Evolutionary conservation across 2,888 invertebrate species (phyloP), one percentile per base, ranked within the genome.

Genomic region (Caenorhabditis panamensis): DNA sequence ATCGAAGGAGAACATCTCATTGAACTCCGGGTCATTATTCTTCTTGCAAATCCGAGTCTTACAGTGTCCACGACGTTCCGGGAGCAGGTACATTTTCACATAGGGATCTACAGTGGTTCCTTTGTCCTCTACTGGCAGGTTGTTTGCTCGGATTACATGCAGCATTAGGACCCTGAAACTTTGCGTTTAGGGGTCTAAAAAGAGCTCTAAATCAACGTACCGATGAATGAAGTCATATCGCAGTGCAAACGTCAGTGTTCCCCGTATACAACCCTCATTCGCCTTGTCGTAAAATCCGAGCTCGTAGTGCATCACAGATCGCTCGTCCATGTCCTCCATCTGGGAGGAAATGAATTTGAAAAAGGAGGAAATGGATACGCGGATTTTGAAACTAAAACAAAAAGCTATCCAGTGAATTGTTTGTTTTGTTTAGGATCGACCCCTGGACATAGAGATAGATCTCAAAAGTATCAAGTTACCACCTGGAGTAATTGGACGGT

Each of bases 21-120:
- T 89, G 71, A 89, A 88, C 49, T 90, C 89, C 31, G 89, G 88
- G 75, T 87, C 85, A 16, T 80, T 59, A 20, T 79, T 87, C 66
- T 85, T 84, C 22, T 82, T 82, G 44, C 84, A 82, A 41, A 93
- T 92, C 91, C 95, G 95, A 2, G 95, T 95, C 91, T 95, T 95
- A 91, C 94, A 95, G 91, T 95, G 95, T 92, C 95, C 95, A 92
- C 95, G 95, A 84, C 95, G 93, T 89, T 95, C 95, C 0, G 95
- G 95, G 16, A 95, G 92, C 0, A 95, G 93, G 91, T 95, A 95
- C 64, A 95, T 94, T 92, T 95, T 95, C 84, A 95, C 94, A 92
- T 96, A 96, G 0, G 96, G 95, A 91, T 96, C 95, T 80, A 95
- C 95, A 90, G 95, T 95, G 9, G 95, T 95, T 0, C 94, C 94